Percentiles rank a stretch among this genome's conserved stretches.
Conservation (phyloP, 2,888 invertebrate genomes). For the Geotrupes spiniger region DNA sequence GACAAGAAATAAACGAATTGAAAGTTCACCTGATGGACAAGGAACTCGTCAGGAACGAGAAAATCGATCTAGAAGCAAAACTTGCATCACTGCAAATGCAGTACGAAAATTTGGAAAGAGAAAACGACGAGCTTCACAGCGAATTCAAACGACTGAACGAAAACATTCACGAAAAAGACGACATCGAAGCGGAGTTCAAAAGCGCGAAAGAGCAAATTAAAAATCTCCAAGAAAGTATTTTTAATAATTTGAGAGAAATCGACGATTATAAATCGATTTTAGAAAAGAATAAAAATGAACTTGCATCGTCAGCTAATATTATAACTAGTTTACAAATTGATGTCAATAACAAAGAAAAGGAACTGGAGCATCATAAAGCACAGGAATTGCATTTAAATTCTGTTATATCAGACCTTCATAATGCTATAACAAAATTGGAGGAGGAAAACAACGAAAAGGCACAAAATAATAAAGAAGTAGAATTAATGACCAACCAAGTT, state of each 20-base stretch:
- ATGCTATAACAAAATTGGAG: constrained; percentile 53
- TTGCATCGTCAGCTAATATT: constrained; percentile 38
- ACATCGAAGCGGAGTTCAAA: constrained; percentile 33
- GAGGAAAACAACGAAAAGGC: constrained; percentile 52
- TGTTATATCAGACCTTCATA: constrained; percentile 54
- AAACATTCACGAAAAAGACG: constrained; percentile 37
- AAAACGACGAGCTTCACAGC: constrained; percentile 36
- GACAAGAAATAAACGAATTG: constrained; percentile 32
- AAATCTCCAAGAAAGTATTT: constrained; percentile 37
- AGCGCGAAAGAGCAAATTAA: constrained; percentile 31
- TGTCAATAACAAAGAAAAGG: constrained; percentile 37
- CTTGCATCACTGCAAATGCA: constrained; percentile 24
- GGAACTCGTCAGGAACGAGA: constrained; percentile 31
- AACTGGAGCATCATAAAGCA: constrained; percentile 23
- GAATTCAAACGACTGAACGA: constrained; percentile 35
- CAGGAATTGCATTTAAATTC: constrained; percentile 49
- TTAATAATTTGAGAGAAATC: constrained; percentile 38
- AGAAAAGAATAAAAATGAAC: constrained; percentile 43
- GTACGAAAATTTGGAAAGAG: constrained; percentile 35
- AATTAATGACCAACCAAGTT: constrained; percentile 56
- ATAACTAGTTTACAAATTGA: constrained; percentile 38
- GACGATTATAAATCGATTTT: constrained; percentile 39
- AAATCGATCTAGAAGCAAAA: constrained; percentile 26
- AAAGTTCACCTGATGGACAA: constrained; percentile 28
- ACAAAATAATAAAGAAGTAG: constrained; percentile 47